phyloP scores from a whole-genome alignment of 2,797 vertebrate genomes.

The Gambusia yucatana region DNA sequence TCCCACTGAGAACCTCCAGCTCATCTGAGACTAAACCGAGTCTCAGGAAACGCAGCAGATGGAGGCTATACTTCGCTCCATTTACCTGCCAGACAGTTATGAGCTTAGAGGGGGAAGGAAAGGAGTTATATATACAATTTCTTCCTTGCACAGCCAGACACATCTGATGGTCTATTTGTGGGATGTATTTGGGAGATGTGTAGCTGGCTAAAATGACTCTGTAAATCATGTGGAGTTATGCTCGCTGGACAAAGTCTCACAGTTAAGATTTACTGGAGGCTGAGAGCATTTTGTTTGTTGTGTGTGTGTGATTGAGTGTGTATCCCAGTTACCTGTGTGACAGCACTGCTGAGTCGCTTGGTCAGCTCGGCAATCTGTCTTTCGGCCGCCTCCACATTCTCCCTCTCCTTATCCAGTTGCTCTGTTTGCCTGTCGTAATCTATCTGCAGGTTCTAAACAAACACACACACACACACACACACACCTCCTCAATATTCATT shows the following conservation, averaged over 20 bases:
- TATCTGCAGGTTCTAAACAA: constrained; percentile 89
- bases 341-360: constrained; percentile 84
- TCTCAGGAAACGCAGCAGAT: constrained; percentile 70
- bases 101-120: constrained; percentile 47
- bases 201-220: constrained; percentile 58
- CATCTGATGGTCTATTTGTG: constrained; percentile 69
- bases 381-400: constrained; percentile 84
- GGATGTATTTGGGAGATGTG: constrained; percentile 51
- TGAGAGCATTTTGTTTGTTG: constrained; percentile 47
- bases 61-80: constrained; percentile 70
- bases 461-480: constrained; percentile 26
- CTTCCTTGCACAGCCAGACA: constrained; percentile 61
- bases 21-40: constrained; percentile 55
- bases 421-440: constrained; percentile 94
- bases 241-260: constrained; percentile 43
- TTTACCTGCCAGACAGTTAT: constrained; percentile 72
- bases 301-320: constrained; percentile 49
- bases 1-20: constrained; percentile 56
- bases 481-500: constrained; percentile 38
- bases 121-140: constrained; percentile 38
- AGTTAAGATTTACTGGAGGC: constrained; percentile 60
- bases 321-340: constrained; percentile 84
- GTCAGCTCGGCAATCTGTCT: constrained; percentile 87
- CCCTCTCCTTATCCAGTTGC: constrained; percentile 89
- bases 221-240: constrained; percentile 70